Evolutionary conservation across 1,140 invertebrate species (phyloP).

Genomic region (Nylanderia fulva): DNA sequence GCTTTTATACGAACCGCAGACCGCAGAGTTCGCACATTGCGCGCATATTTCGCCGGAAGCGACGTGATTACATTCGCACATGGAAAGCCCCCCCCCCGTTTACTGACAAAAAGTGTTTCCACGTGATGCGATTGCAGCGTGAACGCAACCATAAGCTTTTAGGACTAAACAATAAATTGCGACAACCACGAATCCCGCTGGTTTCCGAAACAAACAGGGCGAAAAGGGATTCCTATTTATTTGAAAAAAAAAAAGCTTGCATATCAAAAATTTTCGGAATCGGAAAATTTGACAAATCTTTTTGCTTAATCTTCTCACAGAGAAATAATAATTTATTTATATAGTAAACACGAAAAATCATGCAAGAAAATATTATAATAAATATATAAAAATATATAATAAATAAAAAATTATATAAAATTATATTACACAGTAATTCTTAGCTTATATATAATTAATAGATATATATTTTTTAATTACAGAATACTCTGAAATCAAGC

Average conservation of each 20-base stretch:
- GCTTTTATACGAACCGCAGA: conserved; percentile 31
- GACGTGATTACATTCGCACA: conserved; percentile 12
- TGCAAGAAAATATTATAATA: neutral
- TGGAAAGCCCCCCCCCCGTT: neutral
- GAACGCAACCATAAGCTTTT: neutral
- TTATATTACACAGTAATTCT: neutral
- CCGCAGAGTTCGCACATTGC: conserved; percentile 8
- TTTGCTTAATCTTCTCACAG: neutral
- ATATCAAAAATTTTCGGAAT: neutral
- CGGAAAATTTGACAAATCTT: too few relatives aligned
- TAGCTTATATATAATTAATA: neutral
- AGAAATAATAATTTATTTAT: too few relatives aligned
- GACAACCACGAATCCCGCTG: neutral
- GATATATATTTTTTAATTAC: neutral
- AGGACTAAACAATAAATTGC: conserved; percentile 12
- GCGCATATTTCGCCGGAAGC: neutral
- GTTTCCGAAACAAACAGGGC: neutral
- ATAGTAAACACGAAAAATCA: too few relatives aligned
- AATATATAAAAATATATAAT: neutral
- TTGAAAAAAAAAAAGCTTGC: neutral
- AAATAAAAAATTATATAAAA: neutral
- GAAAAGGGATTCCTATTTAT: neutral
- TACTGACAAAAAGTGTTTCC: neutral
- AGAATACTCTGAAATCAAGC: neutral
- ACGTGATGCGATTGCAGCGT: neutral